Evolutionary conservation across 2,888 invertebrate species (phyloP), one percentile per base, ranked within the genome.

Genomic region (Podabrus alpinus): DNA sequence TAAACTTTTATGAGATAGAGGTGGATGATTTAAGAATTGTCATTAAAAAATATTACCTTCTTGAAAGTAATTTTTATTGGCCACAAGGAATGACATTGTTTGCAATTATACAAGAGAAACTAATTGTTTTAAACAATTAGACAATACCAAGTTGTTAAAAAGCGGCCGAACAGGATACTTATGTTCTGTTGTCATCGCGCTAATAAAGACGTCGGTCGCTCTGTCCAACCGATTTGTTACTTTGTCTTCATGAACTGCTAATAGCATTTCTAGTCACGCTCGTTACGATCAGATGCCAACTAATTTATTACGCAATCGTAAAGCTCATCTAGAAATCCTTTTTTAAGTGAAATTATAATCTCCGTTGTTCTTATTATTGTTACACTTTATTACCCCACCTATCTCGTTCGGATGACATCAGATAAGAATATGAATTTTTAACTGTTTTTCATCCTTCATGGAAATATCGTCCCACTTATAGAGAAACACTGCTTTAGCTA

Each of bases 231-330:
- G 69, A 78, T 76, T 76, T 78, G 78, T 78, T 72, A 73, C 73
- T 74, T 72, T 73, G 73, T 75, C 60, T 73, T 73, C 76, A 76
- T 74, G 75, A 75, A 70, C 76, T 60, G 71, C 78, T 78, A 77
- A 78, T 78, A 77, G 75, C 77, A 72, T 78, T 78, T 77, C 78
- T 75, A 73, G 78, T 78, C 78, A 78, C 78, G 78, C 77, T 74
- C 72, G 68, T 45, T 60, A 62, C 74, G 68, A 76, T 70, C 74
- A 64, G 71, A 62, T 71, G 71, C 71, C 71, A 66, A 29, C 61
- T 73, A 73, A 76, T 76, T 76, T 73, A 76, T 76, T 64, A 73
- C 71, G 67, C 73, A 72, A 67, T 76, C 72, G 66, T 69, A 71
- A 59, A 71, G 15, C 45, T 45, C 45, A 45, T 67, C 15, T 25